Evolutionary conservation across 2,113 vertebrate genomes (phyloP).

Genomic region (Catharus minimus): DNA sequence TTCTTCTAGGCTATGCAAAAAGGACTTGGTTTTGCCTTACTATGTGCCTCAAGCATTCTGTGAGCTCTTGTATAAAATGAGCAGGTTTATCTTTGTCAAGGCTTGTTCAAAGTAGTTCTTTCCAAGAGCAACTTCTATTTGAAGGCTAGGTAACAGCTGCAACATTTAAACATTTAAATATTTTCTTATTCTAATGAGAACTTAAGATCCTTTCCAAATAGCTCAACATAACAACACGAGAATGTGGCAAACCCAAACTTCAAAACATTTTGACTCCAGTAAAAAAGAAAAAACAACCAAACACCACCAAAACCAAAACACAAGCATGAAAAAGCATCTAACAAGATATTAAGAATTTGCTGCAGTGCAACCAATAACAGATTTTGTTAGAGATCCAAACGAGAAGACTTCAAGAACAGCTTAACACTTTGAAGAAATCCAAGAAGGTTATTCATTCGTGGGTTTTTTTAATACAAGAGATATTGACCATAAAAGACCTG

Average conservation of each 20-base stretch:
- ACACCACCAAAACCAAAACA: not conserved
- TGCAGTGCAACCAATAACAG: not conserved
- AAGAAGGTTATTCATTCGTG: not conserved
- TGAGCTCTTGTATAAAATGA: not conserved
- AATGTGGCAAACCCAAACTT: slow-evolving; percentile 9
- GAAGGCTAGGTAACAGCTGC: slow-evolving; percentile 30
- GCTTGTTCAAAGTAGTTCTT: slow-evolving; percentile 14
- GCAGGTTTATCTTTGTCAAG: slow-evolving; percentile 32
- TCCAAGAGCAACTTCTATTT: slow-evolving; percentile 10
- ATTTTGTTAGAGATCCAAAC: not conserved
- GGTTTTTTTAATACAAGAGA: not conserved
- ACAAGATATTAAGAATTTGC: not conserved
- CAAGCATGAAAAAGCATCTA: not conserved
- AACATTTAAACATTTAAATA: slow-evolving; percentile 25
- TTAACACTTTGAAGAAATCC: not conserved
- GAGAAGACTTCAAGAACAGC: not conserved
- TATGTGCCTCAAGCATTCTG: not conserved
- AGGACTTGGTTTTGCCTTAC: not conserved
- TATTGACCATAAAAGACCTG: not conserved
- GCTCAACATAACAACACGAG: not conserved
- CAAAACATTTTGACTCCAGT: slow-evolving; percentile 9
- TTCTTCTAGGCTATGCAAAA: not conserved
- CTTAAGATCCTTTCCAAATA: slow-evolving; percentile 28
- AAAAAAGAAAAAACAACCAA: not conserved
- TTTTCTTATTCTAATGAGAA: slow-evolving; percentile 40